Evolutionary conservation across 1,140 invertebrate genomes (phyloP), one percentile per base, ranked within the genome.

Genomic region (Galleria mellonella): DNA sequence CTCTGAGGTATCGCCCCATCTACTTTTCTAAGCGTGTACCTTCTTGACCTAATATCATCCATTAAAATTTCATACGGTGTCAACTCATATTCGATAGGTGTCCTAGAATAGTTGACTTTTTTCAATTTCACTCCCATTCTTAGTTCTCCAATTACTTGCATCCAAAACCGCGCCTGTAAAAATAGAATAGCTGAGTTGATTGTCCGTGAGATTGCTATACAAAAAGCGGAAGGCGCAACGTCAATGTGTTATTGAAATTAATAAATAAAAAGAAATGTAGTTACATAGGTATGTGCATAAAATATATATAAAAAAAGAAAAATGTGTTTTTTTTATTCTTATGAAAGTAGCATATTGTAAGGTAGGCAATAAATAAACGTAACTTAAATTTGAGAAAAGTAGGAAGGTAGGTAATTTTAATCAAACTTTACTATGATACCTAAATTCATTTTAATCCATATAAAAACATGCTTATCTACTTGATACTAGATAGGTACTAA

Each of bases 41-140:
- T 90, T 62, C 94, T 91, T 14, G 94, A 93, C 57, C 96, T 87
- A 55, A 99, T 98, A 72, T 98, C 97, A 66, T 98, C 96, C 93
- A 98, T 97, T 9, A 99, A 88, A 67, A 97, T 97, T 87, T 98
- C 97, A 76, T 98, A 98, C 5, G 97, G 97, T n/a, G 97, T 99
- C 51, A 98, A 81, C 82, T 98, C 96, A 82, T 94, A 98, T 83
- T 98, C 96, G 44, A 94, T 90, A 32, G 91, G 88, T 30, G 90
- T 90, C 56, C 90, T 85, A 62, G 88, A 89, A 74, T 91, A 88
- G 76, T 91, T 89, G 1, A 97, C 94, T 81, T 98, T 98, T 86
- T 98, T 98, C 67, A 99, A 87, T 79, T 97, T 94, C 0, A 98
- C 96, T 8, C 97, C 92, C 61, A 89, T 88, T 11, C 96, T 72